Conservation (phyloP, 1,140 invertebrate species). For the Drosophila virilis region DNA sequence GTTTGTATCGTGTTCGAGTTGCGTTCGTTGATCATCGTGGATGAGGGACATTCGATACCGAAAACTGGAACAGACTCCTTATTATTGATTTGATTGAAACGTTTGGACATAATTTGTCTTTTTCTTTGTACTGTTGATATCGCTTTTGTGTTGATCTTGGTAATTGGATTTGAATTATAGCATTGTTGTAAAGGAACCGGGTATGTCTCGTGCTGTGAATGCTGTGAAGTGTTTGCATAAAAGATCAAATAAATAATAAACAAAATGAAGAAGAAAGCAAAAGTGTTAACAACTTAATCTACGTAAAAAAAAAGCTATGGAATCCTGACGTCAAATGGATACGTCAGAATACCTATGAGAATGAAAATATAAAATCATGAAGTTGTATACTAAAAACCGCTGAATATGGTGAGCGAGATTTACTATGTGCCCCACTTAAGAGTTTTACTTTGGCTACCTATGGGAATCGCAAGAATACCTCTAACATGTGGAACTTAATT, state of each 20-base stretch:
- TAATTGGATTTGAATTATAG: constrained; percentile 70
- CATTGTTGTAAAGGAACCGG: constrained; percentile 82
- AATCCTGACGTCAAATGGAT: constrained; percentile 1
- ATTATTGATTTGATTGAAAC: constrained; percentile 15
- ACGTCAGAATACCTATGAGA: background rate
- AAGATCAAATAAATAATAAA: constrained; percentile 55
- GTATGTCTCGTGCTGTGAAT: constrained; percentile 80
- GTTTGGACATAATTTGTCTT: constrained; percentile 59
- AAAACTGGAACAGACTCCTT: constrained; percentile 28
- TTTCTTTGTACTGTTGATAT: constrained; percentile 69
- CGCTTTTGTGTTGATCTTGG: constrained; percentile 63
- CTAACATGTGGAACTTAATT: background rate
- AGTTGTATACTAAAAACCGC: background rate
- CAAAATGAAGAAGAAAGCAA: constrained; percentile 37
- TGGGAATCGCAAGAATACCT: background rate
- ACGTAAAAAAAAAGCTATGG: constrained; percentile 6
- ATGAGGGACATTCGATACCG: constrained; percentile 13
- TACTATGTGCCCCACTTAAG: background rate
- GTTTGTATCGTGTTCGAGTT: background rate
- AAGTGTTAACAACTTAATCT: constrained; percentile 28
- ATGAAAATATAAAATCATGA: background rate
- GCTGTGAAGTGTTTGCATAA: constrained; percentile 78
- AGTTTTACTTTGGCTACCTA: background rate
- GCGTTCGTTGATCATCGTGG: constrained; percentile 18
- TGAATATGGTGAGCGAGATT: background rate